Conservation (phyloP, 2,888 invertebrate genomes). For the Drosophila antonietae region DNA sequence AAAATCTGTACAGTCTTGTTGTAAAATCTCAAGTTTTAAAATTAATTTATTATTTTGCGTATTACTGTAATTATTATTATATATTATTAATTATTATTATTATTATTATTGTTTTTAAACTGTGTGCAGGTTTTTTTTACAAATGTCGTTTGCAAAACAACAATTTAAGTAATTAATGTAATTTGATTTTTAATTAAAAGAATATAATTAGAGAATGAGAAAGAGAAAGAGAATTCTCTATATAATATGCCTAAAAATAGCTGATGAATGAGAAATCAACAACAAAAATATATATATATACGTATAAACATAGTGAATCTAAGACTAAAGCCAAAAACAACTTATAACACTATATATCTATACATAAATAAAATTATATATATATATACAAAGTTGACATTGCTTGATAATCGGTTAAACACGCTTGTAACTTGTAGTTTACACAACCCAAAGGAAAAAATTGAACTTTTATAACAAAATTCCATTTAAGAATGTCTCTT, state of each 20-base stretch:
- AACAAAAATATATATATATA: constrained; percentile 42
- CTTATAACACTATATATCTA: constrained; percentile 52
- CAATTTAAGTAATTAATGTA: constrained; percentile 51
- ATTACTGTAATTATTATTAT: constrained; percentile 33
- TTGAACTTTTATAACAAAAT: constrained; percentile 40
- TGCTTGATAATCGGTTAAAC: constrained; percentile 75
- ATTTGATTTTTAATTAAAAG: constrained; percentile 26
- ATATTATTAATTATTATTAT: constrained; percentile 21
- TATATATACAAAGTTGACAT: constrained; percentile 66
- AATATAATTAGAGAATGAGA: constrained; percentile 11
- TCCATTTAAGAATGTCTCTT: constrained; percentile 12
- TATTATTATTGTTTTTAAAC: constrained; percentile 60
- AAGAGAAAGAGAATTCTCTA: constrained; percentile 10
- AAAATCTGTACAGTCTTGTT: constrained; percentile 68
- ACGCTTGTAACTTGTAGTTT: constrained; percentile 63
- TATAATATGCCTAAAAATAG: constrained; percentile 39
- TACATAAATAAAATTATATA: constrained; percentile 32
- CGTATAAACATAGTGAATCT: constrained; percentile 65
- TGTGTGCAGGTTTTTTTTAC: constrained; percentile 62
- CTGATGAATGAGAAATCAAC: constrained; percentile 33
- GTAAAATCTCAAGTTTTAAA: constrained; percentile 63
- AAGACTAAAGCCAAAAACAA: constrained; percentile 77
- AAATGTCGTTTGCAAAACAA: constrained; percentile 73
- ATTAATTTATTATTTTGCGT: constrained; percentile 63
- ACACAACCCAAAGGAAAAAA: constrained; percentile 27